Base-by-base conservation (phyloP, 2,888 invertebrate species). In the Lissocephala sabroskyi region DNA sequence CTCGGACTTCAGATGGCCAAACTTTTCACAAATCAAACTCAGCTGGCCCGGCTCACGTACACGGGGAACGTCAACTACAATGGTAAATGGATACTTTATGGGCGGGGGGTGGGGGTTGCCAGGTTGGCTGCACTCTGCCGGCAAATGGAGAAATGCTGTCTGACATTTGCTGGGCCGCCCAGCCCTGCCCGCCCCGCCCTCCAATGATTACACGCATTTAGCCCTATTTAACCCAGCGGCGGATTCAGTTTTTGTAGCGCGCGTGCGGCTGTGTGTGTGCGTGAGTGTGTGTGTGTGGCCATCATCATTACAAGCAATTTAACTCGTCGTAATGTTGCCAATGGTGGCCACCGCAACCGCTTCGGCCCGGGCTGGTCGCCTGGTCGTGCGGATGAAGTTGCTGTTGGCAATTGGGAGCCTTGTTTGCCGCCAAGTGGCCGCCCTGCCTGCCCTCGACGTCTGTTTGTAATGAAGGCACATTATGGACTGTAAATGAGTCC, bases 281-380 rank as follows among this genome's bases (percentile, higher is more conserved):
- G 36, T 41, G 36, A 30, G 36, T 37, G 28, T 36, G 48, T 47
- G 45, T 45, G 19, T 53, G 53, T 51, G 49, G 46, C 59, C 70
- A 60, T 58, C 71, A 49, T 54, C 75, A 77, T 80, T 76, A 80
- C 79, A 79, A 77, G 62, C 81, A 67, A 79, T 79, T 79, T 79
- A 79, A 79, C 74, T 76, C 66, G 78, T 66, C 64, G 71, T 65
- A 63, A 77, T 77, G 75, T 63, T 74, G 77, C 65, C 65, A 58
- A 59, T 64, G n/a, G 62, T 55, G 55, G 46, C 52, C 35, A 7
- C 13, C 47, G 46, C 16, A 50, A 42, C 53, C 56, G 54, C 54
- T 52, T n/a, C 10, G 13, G 37, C 10, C 17, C 9, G 14, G 14
- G 37, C 17, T 41, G 41, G 16, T 41, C n/a, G n/a, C n/a, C n/a